Evolutionary conservation across 2,888 invertebrate genomes (phyloP).

Genomic region (Steinernema carpocapsae): DNA sequence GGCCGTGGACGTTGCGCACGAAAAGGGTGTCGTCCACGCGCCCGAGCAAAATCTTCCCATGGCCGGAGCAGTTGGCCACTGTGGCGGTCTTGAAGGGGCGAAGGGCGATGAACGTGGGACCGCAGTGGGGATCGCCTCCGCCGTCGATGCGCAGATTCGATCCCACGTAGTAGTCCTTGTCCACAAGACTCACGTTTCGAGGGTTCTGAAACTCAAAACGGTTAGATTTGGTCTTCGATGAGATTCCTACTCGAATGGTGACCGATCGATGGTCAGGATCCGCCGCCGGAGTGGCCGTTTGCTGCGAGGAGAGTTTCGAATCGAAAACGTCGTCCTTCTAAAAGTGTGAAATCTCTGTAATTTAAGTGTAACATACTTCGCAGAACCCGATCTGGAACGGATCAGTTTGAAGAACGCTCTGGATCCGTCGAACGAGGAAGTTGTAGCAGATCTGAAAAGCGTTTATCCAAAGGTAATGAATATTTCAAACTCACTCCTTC

Average conservation of each 20-base stretch:
- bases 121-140: neutral
- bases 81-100: conserved; percentile 21
- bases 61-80: conserved; percentile 8
- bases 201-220: neutral
- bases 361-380: neutral
- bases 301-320: neutral
- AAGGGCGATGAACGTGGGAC: conserved; percentile 1
- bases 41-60: conserved; percentile 18
- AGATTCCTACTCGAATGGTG: neutral
- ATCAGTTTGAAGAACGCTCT: conserved; percentile 21
- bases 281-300: conserved; percentile 20
- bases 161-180: conserved; percentile 30
- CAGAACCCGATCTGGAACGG: conserved; percentile 5
- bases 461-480: too few species aligned
- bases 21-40: conserved; percentile 11
- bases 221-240: neutral
- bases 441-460: conserved; percentile 22
- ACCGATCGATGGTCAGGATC: conserved; percentile 21
- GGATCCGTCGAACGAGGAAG: conserved; percentile 21
- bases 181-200: neutral
- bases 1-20: neutral
- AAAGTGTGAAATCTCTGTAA: neutral
- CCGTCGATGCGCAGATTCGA: conserved; percentile 25
- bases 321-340: conserved; percentile 19
- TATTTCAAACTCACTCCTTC: conserved; percentile 11